Evolutionary conservation across 2,797 vertebrate genomes (phyloP).

Genomic region (Heliangelus exortis): DNA sequence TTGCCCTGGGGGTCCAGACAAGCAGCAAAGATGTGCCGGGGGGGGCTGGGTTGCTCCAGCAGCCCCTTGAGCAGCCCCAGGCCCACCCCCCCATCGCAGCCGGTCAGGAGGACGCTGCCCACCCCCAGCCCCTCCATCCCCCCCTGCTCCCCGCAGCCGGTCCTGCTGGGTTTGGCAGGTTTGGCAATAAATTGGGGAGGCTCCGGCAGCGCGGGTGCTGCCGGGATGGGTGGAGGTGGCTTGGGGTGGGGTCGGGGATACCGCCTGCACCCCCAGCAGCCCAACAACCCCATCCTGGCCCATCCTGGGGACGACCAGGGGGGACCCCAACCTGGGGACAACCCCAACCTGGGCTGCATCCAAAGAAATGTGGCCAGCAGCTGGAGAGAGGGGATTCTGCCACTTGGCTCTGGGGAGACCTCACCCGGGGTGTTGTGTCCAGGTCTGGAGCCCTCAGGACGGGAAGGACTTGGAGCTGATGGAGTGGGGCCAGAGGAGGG

Average conservation of each 20-base stretch:
- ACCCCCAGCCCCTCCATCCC: neutral
- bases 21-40: neutral
- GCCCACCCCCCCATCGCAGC: neutral
- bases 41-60: neutral
- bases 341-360: neutral
- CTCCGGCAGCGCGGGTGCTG: neutral
- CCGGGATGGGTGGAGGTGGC: neutral
- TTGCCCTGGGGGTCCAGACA: slow-evolving; percentile 36
- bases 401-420: no score
- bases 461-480: no score
- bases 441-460: neutral
- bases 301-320: no score
- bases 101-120: neutral
- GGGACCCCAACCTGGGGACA: no score
- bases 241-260: neutral
- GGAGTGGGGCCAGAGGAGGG: no score
- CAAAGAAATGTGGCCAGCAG: no score
- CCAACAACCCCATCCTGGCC: no score
- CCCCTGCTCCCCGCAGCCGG: neutral
- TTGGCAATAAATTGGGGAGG: slow-evolving; percentile 10
- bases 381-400: no score
- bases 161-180: neutral
- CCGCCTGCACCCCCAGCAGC: neutral
- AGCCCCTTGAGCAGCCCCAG: slow-evolving; percentile 35
- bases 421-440: no score